Evolutionary conservation across 2,888 invertebrate genomes (phyloP), one percentile per base, ranked within the genome.

Genomic region (Apamea epomidion): DNA sequence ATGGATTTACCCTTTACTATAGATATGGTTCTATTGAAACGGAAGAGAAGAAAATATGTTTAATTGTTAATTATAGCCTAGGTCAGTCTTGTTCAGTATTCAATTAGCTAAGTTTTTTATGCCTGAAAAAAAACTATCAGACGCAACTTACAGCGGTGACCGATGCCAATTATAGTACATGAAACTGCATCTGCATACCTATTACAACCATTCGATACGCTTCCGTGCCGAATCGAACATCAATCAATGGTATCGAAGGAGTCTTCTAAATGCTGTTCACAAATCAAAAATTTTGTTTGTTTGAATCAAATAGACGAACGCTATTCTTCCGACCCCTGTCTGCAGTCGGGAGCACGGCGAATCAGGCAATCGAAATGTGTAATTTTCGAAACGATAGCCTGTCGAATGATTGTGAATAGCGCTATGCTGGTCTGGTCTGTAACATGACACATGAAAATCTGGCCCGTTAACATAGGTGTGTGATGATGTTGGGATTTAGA

Each of bases 1-100:
- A 37, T 42, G 58, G 70, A 62, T 58, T 37, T 16, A 75, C 14
- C 42, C 12, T 72, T 45, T 18, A 60, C 25, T 29, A 12, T 67
- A 60, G 60, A 37, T 62, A 54, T 42, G 81, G 70, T 48, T 58
- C 16, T 48, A 64, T 18, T 71, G 21, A 72, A 60, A 42, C 5
- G 18, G 21, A 54, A 54, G 5, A n/a, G 6, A 16, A 12, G 7
- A 45, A 21, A 12, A 54, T 0, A 67, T 78, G 32, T 48, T 29
- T 4, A 18, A 29, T 78, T n/a, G 32, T 45, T 54, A 32, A 67
- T 18, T 37, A 6, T 16, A 37, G 6, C 29, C 1, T 21, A 51
- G 45, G 37, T 69, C 21, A 25, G 14, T 54, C 10, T 69, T 45
- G 42, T 45, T 21, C 12, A 80, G 21, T 48, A 48, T 78, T 58